Evolutionary conservation across 2,113 vertebrate species (phyloP), one percentile per base, ranked within the genome.

Genomic region (Centropus unirufus): DNA sequence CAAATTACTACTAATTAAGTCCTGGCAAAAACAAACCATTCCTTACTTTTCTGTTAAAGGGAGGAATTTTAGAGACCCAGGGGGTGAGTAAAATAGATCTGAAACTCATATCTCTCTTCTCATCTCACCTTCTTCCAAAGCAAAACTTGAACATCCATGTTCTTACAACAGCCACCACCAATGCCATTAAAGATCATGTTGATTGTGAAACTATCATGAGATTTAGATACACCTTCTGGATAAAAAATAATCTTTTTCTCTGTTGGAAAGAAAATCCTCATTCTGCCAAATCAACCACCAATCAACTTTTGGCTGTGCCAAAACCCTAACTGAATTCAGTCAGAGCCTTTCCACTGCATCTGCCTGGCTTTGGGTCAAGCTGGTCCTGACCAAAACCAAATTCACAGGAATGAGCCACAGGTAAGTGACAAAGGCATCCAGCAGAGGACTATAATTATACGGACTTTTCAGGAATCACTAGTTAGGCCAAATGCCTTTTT

Each of bases 401-500:
- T 46, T 52, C 74, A 32, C 47, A 83, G 63, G 67, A 89, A 36
- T 84, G 29, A 83, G 61, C 44, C 87, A 73, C 36, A 73, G 63
- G 76, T 55, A 92, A 55, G 89, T 70, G 76, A 88, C 81, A 81
- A 91, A 92, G 82, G 66, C 72, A n/a, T 39, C 81, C 87, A 73
- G 52, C 78, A 70, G 59, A 92, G n/a, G 49, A 83, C 89, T 30
- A 29, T 67, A 86, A 76, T 79, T 75, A 36, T 3, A 83, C 67
- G 59, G 78, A 85, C 59, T 92, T 85, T 94, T 93, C 87, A 94
- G 70, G 85, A 90, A 89, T 47, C 80, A 93, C 88, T 91, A 67
- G 84, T 95, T 95, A 92, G 93, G 68, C 81, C 83, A 96, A 94
- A 73, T 59, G 46, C 47, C 36, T 90, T 95, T 86, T 82, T 2